Base-by-base conservation (phyloP, 2,113 vertebrate species). In the Nesospiza acunhae region DNA sequence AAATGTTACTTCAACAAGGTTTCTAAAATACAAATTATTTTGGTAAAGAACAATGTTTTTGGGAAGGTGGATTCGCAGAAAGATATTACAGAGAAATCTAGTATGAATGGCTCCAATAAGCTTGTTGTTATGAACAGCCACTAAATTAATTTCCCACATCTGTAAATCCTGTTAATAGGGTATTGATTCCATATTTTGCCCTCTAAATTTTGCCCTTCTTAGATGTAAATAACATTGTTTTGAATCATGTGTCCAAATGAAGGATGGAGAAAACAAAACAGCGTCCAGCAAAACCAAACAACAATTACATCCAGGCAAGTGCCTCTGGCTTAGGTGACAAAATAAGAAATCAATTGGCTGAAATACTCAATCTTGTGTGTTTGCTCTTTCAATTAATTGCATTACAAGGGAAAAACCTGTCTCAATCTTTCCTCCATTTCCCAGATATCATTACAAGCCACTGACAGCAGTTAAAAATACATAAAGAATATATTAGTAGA, bases 341-440 rank as follows among this genome's bases (percentile, higher is more conserved):
- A 79, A 87, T 22, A 94, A 73, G 59, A 89, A 73, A 90, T 86
- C 47, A 80, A 9, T 90, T 63, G 41, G 28, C 16, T 79, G 64
- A 94, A 83, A 84, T 73, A 63, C 11, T 66, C 74, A 24, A 33
- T 87, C 81, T 84, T 67, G 5, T 79, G 15, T 73, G 26, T 74
- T 78, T 68, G 12, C 30, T 80, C 17, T 82, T 83, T 93, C 42
- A 94, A 58, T 84, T 96, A 86, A 92, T 92, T 87, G 89, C 58
- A 64, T 74, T 89, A 74, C 49, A 89, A 83, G 28, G 41, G 73
- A 50, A 93, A 87, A 67, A 42, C 15, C 7, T 14, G 13, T 67
- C 31, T 72, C 30, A 68, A 10, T 21, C 21, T 74, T 84, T 88
- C 31, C 41, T 60, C 77, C 23, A 39, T 76, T 93, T 84, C 60